Evolutionary conservation across 2,797 vertebrate genomes (phyloP), one percentile per base, ranked within the genome.

Genomic region (Acipenser oxyrinchus): DNA sequence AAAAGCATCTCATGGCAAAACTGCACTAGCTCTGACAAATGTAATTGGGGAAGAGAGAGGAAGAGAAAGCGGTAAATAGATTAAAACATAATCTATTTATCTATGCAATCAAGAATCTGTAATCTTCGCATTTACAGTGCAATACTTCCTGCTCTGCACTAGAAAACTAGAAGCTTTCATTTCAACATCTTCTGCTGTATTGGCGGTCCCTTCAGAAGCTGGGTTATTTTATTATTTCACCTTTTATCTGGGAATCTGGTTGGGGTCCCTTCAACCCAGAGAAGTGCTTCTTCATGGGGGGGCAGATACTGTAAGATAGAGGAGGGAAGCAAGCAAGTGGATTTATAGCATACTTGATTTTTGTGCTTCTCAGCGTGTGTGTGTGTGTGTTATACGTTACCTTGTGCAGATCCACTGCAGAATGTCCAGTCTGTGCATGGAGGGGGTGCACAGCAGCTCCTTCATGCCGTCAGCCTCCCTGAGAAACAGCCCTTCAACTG

Each of bases 331-430:
- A 37, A 37, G 37, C 37, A 37, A 49, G 59, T 60, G 9, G 18
- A 6, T 50, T 48, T 9, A 3, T 1, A 15, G 11, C 10, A 37
- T 9, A 3, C 6, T 52, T 37, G 37, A 37, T 37, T 37, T 37
- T 37, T 37, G 37, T 37, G 37, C 37, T 55, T 9, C n/a, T 55
- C n/a, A n/a, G 37, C 5, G 37, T 37, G 18, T 18, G 18, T 18
- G 18, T 18, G 18, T 18, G 18, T 18, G 37, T 5, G 37, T 37
- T 37, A 5, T 37, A 37, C 37, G 65, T 55, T 76, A 95, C 93
- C 90, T 84, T 75, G 68, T 68, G 72, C 82, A 94, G 68, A 94
- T 86, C 93, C 93, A 96, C 7, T 89, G 78, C 69, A 96, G 81
- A 51, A 95, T 91, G 65, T 91, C 84, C 1, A 88, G 82, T 74